Evolutionary conservation across 2,888 invertebrate species (phyloP), one percentile per base, ranked within the genome.

Genomic region (Pheosia tremula): DNA sequence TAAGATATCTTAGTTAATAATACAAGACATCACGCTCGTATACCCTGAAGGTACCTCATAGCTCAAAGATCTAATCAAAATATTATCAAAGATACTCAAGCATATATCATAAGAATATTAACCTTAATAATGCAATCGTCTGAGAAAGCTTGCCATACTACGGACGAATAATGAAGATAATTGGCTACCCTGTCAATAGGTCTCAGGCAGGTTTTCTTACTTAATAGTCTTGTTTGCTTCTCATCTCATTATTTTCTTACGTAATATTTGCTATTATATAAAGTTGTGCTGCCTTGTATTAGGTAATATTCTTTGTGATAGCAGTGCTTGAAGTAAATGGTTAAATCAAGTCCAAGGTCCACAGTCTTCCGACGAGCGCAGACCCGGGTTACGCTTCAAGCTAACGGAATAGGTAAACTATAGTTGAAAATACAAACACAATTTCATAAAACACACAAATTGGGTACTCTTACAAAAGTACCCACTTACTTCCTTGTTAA

Each of bases 321-420:
- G 9, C 24, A 24, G 4, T 24, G 50, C 24, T 50, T 50, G 24
- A 24, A 24, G 24, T n/a, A n/a, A n/a, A n/a, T 24, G 24, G 24
- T 24, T 24, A 24, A 24, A 24, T 24, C 2, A 2, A 2, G 24
- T 24, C 24, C 24, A 24, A 24, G 24, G 2, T 24, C 24, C 24
- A 24, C 24, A 24, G 24, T 24, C 24, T 24, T 24, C 24, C 24
- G 24, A 24, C 0, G 24, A 24, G 24, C 2, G 24, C 24, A 24
- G 24, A 24, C 24, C 79, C 80, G 81, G 79, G 79, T 82, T 79
- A 81, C 76, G 82, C 75, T 81, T 75, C 63, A 77, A 83, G 83
- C 83, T 84, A 24, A 24, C 24, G 24, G 1, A 24, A 24, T 24
- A 24, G 24, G 24, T 24, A 24, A 24, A 0, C 24, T 24, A 24